Conservation (phyloP, 2,888 invertebrate genomes). For the Schrankia costaestrigalis region DNA sequence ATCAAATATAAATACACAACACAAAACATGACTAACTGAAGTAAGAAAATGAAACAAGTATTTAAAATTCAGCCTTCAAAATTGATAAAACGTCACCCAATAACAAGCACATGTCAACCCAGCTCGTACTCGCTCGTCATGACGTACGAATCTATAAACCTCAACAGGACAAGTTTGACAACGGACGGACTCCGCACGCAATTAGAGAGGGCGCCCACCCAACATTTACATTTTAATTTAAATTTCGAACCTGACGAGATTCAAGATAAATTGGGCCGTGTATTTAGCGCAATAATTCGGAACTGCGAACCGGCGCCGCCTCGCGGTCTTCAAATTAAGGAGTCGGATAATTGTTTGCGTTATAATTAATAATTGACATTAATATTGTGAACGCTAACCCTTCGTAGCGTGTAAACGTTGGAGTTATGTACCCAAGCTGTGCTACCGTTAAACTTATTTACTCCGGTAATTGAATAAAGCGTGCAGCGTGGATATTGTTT, state of each 20-base stretch:
- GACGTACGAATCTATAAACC: constrained; percentile 40
- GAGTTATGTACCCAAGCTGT: constrained; percentile 22
- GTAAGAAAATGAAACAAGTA: no score
- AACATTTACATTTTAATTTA: constrained; percentile 80
- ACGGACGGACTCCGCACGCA: constrained; percentile 62
- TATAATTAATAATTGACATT: constrained; percentile 71
- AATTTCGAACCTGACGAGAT: constrained; percentile 77
- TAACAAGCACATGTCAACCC: no score
- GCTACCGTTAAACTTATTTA: constrained; percentile 25
- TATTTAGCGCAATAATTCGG: constrained; percentile 74
- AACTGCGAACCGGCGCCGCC: constrained; percentile 52
- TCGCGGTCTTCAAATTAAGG: constrained; percentile 64
- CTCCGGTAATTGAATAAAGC: constrained; percentile 25
- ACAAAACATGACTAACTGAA: no score
- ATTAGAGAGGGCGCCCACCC: constrained; percentile 67
- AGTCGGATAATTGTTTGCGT: constrained; percentile 68
- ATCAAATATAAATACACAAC: no score
- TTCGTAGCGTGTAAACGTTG: constrained; percentile 25
- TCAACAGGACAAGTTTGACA: constrained; percentile 56
- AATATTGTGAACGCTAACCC: constrained; percentile 47
- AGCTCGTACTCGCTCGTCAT: no score
- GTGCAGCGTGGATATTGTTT: constrained; percentile 11
- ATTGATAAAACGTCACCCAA: no score
- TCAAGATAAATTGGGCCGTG: constrained; percentile 73
- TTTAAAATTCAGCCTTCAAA: no score